Conservation (phyloP, 2,888 invertebrate genomes). For the Esperia sulphurella region DNA sequence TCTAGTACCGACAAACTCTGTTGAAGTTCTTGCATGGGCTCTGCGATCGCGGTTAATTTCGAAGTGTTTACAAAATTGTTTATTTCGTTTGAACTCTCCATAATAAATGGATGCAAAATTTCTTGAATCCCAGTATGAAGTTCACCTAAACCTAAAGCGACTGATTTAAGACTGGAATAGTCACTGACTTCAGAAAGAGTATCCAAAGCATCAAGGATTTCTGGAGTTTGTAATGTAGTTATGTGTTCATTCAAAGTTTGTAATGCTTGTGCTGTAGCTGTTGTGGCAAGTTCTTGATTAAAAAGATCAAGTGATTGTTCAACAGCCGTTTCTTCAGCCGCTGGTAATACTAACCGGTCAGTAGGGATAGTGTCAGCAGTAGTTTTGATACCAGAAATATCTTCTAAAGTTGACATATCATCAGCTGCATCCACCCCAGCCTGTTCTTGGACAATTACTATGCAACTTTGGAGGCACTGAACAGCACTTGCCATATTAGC, state of each 20-base stretch:
- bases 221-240: slow-evolving; percentile 48
- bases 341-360: slow-evolving; percentile 49
- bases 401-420: slow-evolving; percentile 78
- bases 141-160: slow-evolving; percentile 44
- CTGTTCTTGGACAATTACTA: slow-evolving; percentile 69
- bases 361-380: slow-evolving; percentile 66
- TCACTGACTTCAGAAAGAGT: slow-evolving; percentile 56
- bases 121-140: slow-evolving; percentile 51
- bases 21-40: slow-evolving; percentile 58
- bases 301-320: slow-evolving; percentile 31
- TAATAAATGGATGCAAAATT: slow-evolving; percentile 52
- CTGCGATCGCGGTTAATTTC: slow-evolving; percentile 51
- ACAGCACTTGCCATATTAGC: slow-evolving; percentile 54
- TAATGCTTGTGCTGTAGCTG: slow-evolving; percentile 53
- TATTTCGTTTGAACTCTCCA: slow-evolving; percentile 50
- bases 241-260: slow-evolving; percentile 55
- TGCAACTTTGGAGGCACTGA: slow-evolving; percentile 62
- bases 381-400: slow-evolving; percentile 79
- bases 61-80: slow-evolving; percentile 31
- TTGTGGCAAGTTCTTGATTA: slow-evolving; percentile 25
- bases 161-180: slow-evolving; percentile 52
- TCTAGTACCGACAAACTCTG: slow-evolving; percentile 58
- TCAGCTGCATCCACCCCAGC: slow-evolving; percentile 64
- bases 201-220: slow-evolving; percentile 53
- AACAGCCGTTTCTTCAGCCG: slow-evolving; percentile 37